Base-by-base conservation (phyloP, 2,888 invertebrate species). In the Nemurella pictetii region DNA sequence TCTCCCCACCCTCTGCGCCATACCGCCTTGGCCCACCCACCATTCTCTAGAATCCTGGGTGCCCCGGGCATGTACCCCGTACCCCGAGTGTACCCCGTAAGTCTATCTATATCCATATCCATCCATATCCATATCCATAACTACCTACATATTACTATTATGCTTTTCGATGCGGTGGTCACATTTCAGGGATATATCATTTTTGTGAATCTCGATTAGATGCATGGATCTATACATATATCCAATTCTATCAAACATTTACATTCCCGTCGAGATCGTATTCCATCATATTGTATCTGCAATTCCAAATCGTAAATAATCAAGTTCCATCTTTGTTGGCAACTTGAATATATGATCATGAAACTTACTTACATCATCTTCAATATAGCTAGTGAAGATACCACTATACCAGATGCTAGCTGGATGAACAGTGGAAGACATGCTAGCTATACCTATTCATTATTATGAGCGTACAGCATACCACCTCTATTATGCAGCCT, bases 11-110 rank as follows among this genome's bases (percentile, higher is more conserved):
- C 35, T 30, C 35, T n/a, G 26, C 32, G 35, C 35, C 80, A 81
- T 78, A 81, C 80, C 36, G 26, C 80, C 5, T 25, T 81, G 35
- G 80, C 80, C 36, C 75, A 27, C 75, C 75, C 75, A 75, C 75
- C 75, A 75, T 75, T 75, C 75, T 28, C 12, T 7, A 75, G 75
- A 27, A 75, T 75, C 75, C 26, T 27, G 75, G 26, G 28, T 26
- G 28, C 75, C 75, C 75, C 27, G 26, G 75, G 75, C 75, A 25
- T 27, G 26, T 75, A 75, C 75, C 75, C 75, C 28, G 75, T 75
- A 75, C 75, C 12, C 27, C 27, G n/a, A n/a, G n/a, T n/a, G n/a
- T n/a, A n/a, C n/a, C n/a, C n/a, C n/a, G n/a, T n/a, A n/a, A n/a
- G n/a, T n/a, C n/a, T n/a, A n/a, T n/a, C n/a, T n/a, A n/a, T n/a